phyloP scores from a whole-genome alignment of 2,797 vertebrate species.

The Ispidina lecontei region DNA sequence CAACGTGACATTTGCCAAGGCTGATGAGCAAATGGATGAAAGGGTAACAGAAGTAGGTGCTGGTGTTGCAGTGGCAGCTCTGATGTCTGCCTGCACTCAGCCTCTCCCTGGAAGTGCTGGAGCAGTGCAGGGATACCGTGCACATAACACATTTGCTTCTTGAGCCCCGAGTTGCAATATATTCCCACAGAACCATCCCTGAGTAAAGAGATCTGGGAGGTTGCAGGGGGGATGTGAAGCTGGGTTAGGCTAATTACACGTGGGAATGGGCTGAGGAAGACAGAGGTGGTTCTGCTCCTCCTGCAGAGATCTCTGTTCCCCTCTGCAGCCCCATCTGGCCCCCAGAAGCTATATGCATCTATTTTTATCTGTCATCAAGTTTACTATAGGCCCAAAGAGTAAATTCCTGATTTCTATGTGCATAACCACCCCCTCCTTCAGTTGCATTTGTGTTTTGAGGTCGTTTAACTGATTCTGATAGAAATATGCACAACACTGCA shows the following conservation, averaged over 20 bases:
- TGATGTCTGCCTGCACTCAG: background rate
- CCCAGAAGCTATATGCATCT: background rate
- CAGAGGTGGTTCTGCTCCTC: background rate
- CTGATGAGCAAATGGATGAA: background rate
- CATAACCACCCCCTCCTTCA: background rate
- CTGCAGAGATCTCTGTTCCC: background rate
- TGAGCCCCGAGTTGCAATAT: background rate
- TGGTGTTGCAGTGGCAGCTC: background rate
- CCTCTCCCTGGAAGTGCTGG: background rate
- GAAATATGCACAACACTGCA: background rate
- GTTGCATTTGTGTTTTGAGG: background rate
- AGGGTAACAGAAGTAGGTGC: background rate
- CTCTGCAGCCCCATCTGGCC: background rate
- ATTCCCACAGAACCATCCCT: background rate
- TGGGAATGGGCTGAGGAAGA: background rate
- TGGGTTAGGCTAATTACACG: background rate
- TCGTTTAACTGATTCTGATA: background rate
- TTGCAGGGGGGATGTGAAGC: background rate
- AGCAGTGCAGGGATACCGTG: background rate
- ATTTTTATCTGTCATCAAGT: background rate
- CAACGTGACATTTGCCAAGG: background rate
- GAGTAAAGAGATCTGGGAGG: background rate
- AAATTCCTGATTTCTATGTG: background rate
- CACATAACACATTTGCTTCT: background rate
- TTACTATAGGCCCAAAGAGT: background rate